Evolutionary conservation across 2,113 vertebrate species (phyloP).

Genomic region (Azemiops feae): DNA sequence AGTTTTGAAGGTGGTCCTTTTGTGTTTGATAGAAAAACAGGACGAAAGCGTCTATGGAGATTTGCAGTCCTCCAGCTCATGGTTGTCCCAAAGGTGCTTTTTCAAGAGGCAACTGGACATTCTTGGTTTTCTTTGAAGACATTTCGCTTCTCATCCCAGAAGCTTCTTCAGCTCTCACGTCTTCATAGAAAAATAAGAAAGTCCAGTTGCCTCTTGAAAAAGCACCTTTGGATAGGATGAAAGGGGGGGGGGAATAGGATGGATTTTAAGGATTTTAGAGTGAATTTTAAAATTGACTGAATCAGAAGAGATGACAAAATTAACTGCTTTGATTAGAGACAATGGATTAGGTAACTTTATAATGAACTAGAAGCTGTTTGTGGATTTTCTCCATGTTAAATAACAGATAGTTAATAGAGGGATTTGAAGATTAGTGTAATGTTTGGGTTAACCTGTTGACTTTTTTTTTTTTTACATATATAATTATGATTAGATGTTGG

Average conservation of each 20-base stretch:
- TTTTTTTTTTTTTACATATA: background rate
- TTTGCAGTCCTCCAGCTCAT: too few species aligned
- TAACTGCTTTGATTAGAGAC: background rate
- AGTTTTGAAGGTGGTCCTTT: slow-evolving; percentile 13
- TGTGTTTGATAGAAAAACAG: background rate
- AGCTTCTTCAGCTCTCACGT: too few species aligned
- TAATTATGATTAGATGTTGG: background rate
- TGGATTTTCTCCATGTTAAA: background rate
- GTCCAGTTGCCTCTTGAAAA: too few species aligned
- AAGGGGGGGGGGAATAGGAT: background rate
- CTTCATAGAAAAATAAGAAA: too few species aligned
- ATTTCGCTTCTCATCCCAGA: too few species aligned
- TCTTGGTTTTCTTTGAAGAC: too few species aligned
- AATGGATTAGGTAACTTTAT: background rate
- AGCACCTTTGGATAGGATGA: too few species aligned
- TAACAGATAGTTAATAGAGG: background rate
- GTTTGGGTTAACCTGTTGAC: background rate
- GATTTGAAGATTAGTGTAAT: background rate
- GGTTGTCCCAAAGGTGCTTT: too few species aligned
- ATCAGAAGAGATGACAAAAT: background rate
- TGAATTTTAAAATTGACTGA: background rate
- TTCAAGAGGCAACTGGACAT: too few species aligned
- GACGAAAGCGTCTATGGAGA: background rate
- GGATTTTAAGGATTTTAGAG: background rate
- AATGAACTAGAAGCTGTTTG: background rate